A percentile compares a stretch with the other conserved stretches of the same genome.
These are phyloP conservation scores for Pyrgus malvae DNA, from an alignment of 2,888 invertebrate genomes.

Conservation along the genomic window DNA sequence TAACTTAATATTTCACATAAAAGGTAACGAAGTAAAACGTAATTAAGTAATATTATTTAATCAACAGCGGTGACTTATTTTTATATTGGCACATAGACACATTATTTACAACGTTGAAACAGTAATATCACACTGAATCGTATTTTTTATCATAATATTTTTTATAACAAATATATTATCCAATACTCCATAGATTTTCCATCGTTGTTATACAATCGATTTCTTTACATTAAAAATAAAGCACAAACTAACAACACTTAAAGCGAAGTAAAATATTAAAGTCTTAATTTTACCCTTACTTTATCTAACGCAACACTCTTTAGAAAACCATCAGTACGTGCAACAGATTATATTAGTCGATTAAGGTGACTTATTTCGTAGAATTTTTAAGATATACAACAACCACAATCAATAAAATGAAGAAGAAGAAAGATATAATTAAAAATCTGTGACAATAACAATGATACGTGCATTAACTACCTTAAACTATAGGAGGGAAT, in stretches of 20 bases:
- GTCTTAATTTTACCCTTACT: conserved; percentile 10
- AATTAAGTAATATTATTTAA: no score
- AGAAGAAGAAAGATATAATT: neutral
- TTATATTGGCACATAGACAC: conserved; percentile 57
- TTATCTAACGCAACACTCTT: neutral
- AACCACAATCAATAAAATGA: neutral
- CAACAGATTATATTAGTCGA: conserved; percentile 8
- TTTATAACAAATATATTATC: conserved; percentile 16
- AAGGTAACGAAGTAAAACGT: neutral
- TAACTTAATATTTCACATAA: no score
- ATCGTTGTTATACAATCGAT: conserved; percentile 50
- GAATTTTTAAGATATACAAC: conserved; percentile 5
- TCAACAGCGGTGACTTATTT: no score
- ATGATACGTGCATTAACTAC: conserved; percentile 12
- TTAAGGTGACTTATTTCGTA: conserved; percentile 15
- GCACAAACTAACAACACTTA: conserved; percentile 17
- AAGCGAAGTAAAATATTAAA: conserved; percentile 6
- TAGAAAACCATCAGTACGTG: conserved; percentile 6
- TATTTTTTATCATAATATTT: conserved; percentile 30
- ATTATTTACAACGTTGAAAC: conserved; percentile 46
- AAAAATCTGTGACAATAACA: conserved; percentile 11
- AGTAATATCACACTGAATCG: conserved; percentile 42
- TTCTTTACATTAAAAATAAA: conserved; percentile 1
- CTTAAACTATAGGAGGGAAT: conserved; percentile 27
- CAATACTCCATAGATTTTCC: conserved; percentile 19